Percentiles rank a stretch among this genome's conserved stretches.
Evolutionary conservation across 2,113 vertebrate species (phyloP).

Genomic region (Xiphophorus hellerii): DNA sequence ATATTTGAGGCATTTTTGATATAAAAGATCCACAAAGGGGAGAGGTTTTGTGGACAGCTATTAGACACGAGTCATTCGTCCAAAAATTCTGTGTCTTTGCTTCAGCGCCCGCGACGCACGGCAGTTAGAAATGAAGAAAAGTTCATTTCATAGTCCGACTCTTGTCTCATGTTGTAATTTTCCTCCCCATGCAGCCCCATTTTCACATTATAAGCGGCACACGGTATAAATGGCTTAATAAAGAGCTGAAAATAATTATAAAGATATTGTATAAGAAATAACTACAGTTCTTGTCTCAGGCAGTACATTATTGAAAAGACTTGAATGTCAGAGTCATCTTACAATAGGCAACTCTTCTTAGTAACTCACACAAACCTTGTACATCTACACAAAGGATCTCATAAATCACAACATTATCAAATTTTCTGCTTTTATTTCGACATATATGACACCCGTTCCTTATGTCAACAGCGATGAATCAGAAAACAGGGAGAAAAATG

Average conservation of each 20-base stretch:
- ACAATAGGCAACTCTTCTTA: neutral
- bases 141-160: neutral
- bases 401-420: neutral
- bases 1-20: neutral
- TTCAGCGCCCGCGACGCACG: no score
- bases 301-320: neutral
- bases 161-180: no score
- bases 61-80: neutral
- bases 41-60: neutral
- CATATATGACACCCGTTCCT: neutral
- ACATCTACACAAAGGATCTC: no score
- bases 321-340: neutral
- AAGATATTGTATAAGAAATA: neutral
- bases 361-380: neutral
- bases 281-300: neutral
- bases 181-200: neutral
- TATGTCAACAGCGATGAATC: no score
- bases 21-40: neutral
- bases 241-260: neutral
- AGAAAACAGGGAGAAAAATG: neutral
- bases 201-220: neutral
- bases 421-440: neutral
- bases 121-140: neutral
- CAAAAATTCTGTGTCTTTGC: neutral
- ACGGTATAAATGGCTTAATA: neutral